Conservation (phyloP, 2,113 vertebrate genomes). For the Seriola quinqueradiata region DNA sequence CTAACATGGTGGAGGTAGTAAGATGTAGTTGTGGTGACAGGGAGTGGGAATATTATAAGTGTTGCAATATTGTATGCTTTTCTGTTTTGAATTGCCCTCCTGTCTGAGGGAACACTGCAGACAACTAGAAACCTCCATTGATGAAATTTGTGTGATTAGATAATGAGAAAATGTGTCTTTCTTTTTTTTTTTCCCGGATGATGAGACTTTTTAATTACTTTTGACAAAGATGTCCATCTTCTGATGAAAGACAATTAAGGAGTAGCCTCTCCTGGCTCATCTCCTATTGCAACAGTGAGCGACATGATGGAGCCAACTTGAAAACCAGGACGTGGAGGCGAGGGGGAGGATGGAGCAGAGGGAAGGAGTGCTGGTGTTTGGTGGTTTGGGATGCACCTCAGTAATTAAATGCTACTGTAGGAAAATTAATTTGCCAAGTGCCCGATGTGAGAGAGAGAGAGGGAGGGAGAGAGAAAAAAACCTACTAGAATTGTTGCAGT, state of each 20-base stretch:
- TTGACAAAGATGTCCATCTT: background rate
- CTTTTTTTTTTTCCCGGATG: background rate
- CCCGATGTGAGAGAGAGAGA: background rate
- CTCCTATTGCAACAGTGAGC: background rate
- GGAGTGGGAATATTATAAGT: background rate
- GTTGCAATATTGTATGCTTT: background rate
- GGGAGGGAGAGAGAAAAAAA: background rate
- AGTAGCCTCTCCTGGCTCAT: background rate
- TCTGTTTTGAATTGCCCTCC: background rate
- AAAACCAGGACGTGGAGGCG: background rate
- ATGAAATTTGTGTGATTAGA: background rate
- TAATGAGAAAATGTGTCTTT: background rate
- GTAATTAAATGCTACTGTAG: slow-evolving; percentile 49
- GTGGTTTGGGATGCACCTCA: slow-evolving; percentile 19
- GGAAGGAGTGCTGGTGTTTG: background rate
- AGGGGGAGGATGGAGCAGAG: background rate
- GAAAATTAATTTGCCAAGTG: slow-evolving; percentile 39
- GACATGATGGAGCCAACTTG: background rate
- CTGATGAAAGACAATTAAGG: background rate
- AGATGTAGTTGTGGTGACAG: slow-evolving; percentile 17
- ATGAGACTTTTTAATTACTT: background rate
- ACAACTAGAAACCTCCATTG: background rate
- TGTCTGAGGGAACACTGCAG: background rate
- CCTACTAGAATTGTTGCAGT: background rate
- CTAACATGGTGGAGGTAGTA: background rate